These are phyloP conservation scores for Drosophila parthenogenetica DNA, from an alignment of 2,888 invertebrate genomes.

Conservation along the genomic window DNA sequence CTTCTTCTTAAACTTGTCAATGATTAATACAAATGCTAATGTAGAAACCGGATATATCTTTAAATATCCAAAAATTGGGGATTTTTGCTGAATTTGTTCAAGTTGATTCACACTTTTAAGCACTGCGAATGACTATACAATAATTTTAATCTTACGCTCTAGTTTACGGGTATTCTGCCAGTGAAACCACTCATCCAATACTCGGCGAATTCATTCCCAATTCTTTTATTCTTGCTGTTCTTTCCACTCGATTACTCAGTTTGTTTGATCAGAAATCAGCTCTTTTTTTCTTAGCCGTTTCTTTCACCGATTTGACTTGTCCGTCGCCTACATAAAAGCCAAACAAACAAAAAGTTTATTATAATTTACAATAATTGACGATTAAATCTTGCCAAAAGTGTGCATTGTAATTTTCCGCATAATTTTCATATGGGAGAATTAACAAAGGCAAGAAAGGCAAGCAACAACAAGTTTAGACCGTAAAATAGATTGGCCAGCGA, in stretches of 20 bases:
- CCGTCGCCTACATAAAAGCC: slow-evolving; percentile 21
- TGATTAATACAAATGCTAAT: slow-evolving; percentile 16
- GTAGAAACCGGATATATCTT: neutral
- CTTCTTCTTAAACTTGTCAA: neutral
- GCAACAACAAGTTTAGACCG: slow-evolving; percentile 12
- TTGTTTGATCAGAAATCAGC: slow-evolving; percentile 4
- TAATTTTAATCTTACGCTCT: neutral
- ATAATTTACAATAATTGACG: slow-evolving; percentile 36
- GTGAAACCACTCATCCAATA: slow-evolving; percentile 10
- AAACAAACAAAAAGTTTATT: slow-evolving; percentile 11
- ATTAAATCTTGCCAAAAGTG: slow-evolving; percentile 57
- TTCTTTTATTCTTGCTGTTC: neutral
- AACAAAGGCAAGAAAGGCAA: slow-evolving; percentile 13
- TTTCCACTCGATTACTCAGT: slow-evolving; percentile 13
- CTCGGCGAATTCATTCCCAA: slow-evolving; percentile 11
- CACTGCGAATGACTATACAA: slow-evolving; percentile 28
- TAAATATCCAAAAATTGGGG: neutral
- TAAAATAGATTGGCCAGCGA: slow-evolving; percentile 24
- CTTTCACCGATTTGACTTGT: slow-evolving; percentile 13
- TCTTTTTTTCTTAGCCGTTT: slow-evolving; percentile 2
- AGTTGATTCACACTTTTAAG: slow-evolving; percentile 32
- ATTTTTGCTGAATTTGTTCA: neutral
- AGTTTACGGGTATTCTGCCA: slow-evolving; percentile 10
- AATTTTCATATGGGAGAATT: slow-evolving; percentile 40
- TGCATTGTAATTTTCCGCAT: slow-evolving; percentile 68